Conservation (phyloP, 2,888 invertebrate species). For the Rhagonycha fulva region DNA sequence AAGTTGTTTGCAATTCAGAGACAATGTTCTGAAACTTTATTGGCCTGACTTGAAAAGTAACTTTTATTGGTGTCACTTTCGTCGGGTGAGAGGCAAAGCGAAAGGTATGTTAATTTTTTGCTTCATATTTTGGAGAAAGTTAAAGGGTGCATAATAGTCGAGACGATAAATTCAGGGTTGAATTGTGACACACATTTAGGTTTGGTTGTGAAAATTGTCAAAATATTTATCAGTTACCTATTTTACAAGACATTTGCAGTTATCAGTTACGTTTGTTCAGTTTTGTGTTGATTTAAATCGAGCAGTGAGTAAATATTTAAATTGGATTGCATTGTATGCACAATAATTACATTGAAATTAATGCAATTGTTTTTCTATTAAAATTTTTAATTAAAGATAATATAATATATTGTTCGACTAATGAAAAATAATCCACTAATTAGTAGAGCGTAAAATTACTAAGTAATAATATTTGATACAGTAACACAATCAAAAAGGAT, state of each 20-base stretch:
- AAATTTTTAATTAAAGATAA: not conserved
- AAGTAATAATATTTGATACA: not conserved
- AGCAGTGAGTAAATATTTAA: not conserved
- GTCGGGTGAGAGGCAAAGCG: not conserved
- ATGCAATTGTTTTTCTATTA: not conserved
- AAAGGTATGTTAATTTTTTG: conserved; percentile 15
- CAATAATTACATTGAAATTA: not conserved
- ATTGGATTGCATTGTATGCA: not conserved
- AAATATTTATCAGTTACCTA: conserved; percentile 27
- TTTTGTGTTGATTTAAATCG: not conserved
- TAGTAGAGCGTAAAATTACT: not conserved
- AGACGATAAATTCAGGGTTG: conserved; percentile 14
- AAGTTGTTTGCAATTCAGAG: not conserved
- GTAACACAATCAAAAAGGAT: not conserved
- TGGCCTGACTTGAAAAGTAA: not conserved
- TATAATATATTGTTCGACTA: not conserved
- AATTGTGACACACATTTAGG: conserved; percentile 21
- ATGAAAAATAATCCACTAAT: not conserved
- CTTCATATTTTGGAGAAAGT: conserved; percentile 9
- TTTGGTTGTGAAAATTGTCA: conserved; percentile 17
- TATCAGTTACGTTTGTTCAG: not conserved
- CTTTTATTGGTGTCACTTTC: not conserved
- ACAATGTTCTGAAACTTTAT: not conserved
- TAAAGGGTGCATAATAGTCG: not conserved
- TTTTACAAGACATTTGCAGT: conserved; percentile 13